Conservation (phyloP, 2,888 invertebrate species). For the Lasioglossum villosulum region DNA sequence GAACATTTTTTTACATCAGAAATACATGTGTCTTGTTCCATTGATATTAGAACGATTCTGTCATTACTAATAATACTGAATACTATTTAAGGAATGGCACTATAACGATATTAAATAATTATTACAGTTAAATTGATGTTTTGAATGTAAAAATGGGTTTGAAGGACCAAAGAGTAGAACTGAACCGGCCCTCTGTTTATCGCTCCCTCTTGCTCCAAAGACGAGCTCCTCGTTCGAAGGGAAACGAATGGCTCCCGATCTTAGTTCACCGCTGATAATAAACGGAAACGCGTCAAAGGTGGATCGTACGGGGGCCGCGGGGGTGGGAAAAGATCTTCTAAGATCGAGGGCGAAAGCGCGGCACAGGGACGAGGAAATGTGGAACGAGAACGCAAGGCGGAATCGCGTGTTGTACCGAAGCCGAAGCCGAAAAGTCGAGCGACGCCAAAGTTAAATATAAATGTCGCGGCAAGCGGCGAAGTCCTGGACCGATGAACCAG, state of each 20-base stretch:
- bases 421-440: constrained; percentile 56
- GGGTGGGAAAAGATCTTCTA: neutral
- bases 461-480: constrained; percentile 77
- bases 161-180: no score
- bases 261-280: constrained; percentile 58
- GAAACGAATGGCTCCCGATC: constrained; percentile 1
- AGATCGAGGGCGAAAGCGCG: neutral
- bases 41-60: no score
- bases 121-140: no score
- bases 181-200: no score
- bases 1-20: no score
- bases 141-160: no score
- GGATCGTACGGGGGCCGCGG: neutral
- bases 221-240: neutral
- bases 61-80: no score
- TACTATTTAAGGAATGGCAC: no score
- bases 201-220: neutral
- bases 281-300: constrained; percentile 34
- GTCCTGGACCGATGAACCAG: constrained; percentile 83
- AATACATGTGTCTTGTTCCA: no score
- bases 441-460: constrained; percentile 85
- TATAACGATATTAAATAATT: no score
- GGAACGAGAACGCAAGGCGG: constrained; percentile 48
- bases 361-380: constrained; percentile 51
- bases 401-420: constrained; percentile 25